These are phyloP conservation scores for Mesoclemmys tuberculata DNA, from an alignment of 2,113 vertebrate species.

Conservation along the genomic window DNA sequence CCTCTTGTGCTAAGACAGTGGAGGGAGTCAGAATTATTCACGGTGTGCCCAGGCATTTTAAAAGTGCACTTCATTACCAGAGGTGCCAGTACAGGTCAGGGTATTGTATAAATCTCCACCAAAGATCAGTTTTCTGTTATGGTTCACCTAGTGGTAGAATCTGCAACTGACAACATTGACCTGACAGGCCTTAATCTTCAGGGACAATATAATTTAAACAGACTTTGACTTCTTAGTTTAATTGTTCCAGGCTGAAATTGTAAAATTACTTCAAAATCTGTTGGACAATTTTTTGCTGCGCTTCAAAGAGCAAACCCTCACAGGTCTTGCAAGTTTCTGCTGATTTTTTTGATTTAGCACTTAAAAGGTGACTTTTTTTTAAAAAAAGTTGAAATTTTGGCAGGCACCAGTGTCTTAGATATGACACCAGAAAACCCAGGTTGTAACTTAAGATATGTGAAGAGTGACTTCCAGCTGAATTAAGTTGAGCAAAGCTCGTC, in stretches of 20 bases:
- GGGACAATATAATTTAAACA: conserved; percentile 16
- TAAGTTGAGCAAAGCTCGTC: background rate
- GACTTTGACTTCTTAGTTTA: background rate
- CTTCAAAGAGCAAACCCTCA: background rate
- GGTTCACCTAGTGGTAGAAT: background rate
- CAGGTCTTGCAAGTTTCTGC: background rate
- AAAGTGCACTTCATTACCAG: background rate
- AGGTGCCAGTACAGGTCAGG: background rate
- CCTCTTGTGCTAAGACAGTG: background rate
- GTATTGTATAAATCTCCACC: background rate
- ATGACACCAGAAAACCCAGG: background rate
- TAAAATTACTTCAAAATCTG: conserved; percentile 34
- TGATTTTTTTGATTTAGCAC: conserved; percentile 4
- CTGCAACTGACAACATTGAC: background rate
- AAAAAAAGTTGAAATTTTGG: background rate
- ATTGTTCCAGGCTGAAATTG: background rate
- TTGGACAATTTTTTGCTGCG: background rate
- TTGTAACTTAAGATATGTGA: background rate
- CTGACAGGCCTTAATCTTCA: fast-evolving
- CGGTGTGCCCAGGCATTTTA: background rate
- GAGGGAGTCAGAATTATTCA: background rate
- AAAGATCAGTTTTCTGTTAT: background rate
- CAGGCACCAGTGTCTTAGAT: background rate
- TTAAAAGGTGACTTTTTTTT: background rate
- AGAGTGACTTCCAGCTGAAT: background rate